A percentile compares a stretch with the other conserved stretches of the same genome.
phyloP scores from a whole-genome alignment of 2,888 invertebrate genomes.

The Chydorus sphaericus region DNA sequence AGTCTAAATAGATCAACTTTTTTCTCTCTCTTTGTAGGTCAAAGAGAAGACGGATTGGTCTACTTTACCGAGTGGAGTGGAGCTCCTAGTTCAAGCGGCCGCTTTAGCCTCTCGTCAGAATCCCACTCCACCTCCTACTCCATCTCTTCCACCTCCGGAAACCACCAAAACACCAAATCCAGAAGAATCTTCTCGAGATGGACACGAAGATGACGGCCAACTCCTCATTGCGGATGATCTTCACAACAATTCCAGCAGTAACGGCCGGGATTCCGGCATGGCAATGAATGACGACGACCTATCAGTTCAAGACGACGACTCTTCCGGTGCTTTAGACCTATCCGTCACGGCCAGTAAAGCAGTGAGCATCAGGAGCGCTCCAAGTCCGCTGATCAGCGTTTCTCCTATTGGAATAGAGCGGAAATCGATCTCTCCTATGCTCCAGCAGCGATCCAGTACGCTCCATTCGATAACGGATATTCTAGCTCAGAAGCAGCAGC shows the following conservation, averaged over 20 bases:
- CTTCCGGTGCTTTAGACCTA: not conserved
- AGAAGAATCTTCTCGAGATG: not conserved
- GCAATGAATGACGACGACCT: constrained; percentile 3
- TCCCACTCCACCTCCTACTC: constrained; percentile 8
- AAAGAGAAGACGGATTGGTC: not conserved
- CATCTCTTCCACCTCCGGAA: not conserved
- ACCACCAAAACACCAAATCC: not conserved
- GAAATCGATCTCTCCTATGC: not conserved
- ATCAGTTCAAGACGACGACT: not conserved
- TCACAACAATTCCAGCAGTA: not conserved
- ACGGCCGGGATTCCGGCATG: constrained; percentile 2
- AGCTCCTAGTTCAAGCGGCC: constrained; percentile 7
- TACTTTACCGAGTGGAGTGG: not conserved
- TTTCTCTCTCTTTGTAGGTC: too few species aligned
- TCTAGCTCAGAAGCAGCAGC: constrained; percentile 12
- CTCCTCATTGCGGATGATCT: not conserved
- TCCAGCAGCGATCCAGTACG: constrained; percentile 2
- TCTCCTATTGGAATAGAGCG: not conserved
- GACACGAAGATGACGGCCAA: not conserved
- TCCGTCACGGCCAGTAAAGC: not conserved
- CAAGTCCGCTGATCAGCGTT: not conserved
- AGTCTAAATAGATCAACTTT: too few species aligned
- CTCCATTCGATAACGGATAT: constrained; percentile 13
- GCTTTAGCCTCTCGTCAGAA: constrained; percentile 6
- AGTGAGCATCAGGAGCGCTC: not conserved